Evolutionary conservation across 2,888 invertebrate species (phyloP).

Genomic region (Cheilosia soror): DNA sequence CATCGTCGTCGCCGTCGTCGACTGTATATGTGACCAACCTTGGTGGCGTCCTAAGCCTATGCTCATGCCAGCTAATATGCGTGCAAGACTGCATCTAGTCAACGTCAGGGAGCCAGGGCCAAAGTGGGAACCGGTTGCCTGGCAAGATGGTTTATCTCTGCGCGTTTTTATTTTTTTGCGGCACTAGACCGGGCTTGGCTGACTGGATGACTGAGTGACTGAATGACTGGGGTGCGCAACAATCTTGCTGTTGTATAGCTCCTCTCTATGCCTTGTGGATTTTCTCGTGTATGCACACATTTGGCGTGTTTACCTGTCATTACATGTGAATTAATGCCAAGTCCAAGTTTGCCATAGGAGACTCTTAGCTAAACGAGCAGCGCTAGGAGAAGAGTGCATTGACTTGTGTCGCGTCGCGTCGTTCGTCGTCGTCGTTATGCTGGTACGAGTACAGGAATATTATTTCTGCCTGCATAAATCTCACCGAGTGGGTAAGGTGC

Average conservation of each 20-base stretch:
- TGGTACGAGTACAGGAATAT: constrained; percentile 23
- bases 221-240: constrained; percentile 63
- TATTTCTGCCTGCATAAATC: constrained; percentile 33
- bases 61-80: constrained; percentile 39
- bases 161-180: constrained; percentile 18
- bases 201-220: constrained; percentile 65
- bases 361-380: constrained; percentile 46
- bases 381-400: constrained; percentile 64
- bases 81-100: constrained; percentile 36
- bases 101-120: neutral
- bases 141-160: constrained; percentile 32
- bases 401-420: constrained; percentile 59
- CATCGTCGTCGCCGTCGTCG: constrained; percentile 33
- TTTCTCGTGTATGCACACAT: constrained; percentile 61
- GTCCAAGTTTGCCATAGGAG: constrained; percentile 71
- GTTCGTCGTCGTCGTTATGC: constrained; percentile 45
- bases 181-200: constrained; percentile 55
- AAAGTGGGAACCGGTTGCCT: constrained; percentile 39
- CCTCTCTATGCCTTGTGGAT: constrained; percentile 49
- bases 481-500: constrained; percentile 16
- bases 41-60: constrained; percentile 52
- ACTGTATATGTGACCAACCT: constrained; percentile 54
- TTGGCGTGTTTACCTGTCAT: constrained; percentile 75
- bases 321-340: constrained; percentile 75
- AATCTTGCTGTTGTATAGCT: constrained; percentile 10